Conservation (phyloP, 2,888 invertebrate genomes). For the Platycheirus rosarum region DNA sequence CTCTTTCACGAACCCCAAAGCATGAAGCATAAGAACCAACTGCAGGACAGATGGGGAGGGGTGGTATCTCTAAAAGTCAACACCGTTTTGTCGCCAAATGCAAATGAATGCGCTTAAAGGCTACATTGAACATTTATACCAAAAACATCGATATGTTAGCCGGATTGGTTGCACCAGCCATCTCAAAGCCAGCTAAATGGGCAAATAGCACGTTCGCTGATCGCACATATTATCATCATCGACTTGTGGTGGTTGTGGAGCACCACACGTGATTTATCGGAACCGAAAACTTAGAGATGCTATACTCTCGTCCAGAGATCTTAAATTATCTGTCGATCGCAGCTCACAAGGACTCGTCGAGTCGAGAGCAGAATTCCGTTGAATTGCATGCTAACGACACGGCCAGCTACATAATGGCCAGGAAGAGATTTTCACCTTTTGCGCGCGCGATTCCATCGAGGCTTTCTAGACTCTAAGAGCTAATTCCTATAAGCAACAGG, state of each 20-base stretch:
- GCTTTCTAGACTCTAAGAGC: constrained; percentile 58
- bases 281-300: constrained; percentile 65
- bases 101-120: constrained; percentile 68
- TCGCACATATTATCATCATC: constrained; percentile 49
- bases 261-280: constrained; percentile 69
- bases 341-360: constrained; percentile 59
- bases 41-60: background rate
- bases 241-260: constrained; percentile 44
- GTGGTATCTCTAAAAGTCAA: constrained; percentile 34
- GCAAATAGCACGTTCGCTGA: constrained; percentile 67
- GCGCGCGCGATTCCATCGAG: constrained; percentile 55
- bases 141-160: constrained; percentile 64
- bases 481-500: constrained; percentile 56
- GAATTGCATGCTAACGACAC: constrained; percentile 71
- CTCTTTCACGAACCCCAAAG: constrained; percentile 17
- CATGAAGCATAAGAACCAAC: background rate
- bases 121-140: constrained; percentile 67
- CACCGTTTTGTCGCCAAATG: constrained; percentile 70
- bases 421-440: constrained; percentile 68
- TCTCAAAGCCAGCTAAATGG: constrained; percentile 52
- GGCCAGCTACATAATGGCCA: constrained; percentile 56
- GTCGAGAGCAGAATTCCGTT: constrained; percentile 58
- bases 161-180: constrained; percentile 53
- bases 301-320: constrained; percentile 62
- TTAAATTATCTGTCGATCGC: constrained; percentile 74